phyloP scores from a whole-genome alignment of 2,797 vertebrate genomes.

The Acanthornis magna region DNA sequence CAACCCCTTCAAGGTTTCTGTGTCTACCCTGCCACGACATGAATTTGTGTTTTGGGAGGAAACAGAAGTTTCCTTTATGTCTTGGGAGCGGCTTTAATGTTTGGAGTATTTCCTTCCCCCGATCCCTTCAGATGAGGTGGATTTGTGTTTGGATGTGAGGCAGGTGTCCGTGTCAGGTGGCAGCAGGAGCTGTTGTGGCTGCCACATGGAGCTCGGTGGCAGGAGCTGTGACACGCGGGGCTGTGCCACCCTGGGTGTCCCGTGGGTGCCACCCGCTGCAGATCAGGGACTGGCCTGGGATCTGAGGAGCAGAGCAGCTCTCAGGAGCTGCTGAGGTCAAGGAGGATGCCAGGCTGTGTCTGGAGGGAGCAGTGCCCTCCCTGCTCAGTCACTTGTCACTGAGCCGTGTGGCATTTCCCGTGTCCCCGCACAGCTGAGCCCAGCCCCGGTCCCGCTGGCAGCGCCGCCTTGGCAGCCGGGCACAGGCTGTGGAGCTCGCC shows the following conservation, averaged over 20 bases:
- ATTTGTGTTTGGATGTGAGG: background rate
- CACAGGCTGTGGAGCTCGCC: background rate
- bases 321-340: background rate
- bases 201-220: background rate
- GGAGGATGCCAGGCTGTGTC: background rate
- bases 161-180: background rate
- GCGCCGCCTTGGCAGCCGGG: background rate
- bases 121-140: background rate
- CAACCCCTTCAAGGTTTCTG: fast-evolving
- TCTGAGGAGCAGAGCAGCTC: background rate
- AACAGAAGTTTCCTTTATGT: background rate
- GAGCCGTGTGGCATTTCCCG: fast-evolving
- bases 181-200: background rate
- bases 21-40: background rate
- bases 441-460: background rate
- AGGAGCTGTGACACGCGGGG: background rate
- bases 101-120: background rate
- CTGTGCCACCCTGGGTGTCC: fast-evolving
- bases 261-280: background rate
- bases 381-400: background rate
- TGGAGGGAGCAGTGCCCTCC: background rate
- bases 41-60: background rate
- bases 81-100: fast-evolving
- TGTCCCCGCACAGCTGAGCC: background rate
- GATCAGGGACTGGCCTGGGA: background rate